Evolutionary conservation across 2,888 invertebrate species (phyloP), one percentile per base, ranked within the genome.

Genomic region (Torymus tubicola): DNA sequence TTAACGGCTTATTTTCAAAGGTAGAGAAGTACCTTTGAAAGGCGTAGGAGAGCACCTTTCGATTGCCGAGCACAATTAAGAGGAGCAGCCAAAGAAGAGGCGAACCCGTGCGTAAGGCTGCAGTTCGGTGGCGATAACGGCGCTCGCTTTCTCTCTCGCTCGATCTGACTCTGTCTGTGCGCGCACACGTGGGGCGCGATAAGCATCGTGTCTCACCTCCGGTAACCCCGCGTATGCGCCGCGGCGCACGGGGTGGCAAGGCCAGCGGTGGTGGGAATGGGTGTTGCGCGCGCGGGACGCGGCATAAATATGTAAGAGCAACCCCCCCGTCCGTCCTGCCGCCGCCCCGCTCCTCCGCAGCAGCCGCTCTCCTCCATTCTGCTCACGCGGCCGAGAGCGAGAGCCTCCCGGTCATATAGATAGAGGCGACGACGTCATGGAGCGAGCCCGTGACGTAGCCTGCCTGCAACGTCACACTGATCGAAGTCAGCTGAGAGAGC

Each of bases 221-320:
- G 11, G 31, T 31, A 3, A 31, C 31, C 31, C 31, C 31, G 31
- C 31, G 31, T 3, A 31, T 3, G 31, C 31, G 31, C 5, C 8
- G 31, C 31, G 8, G 31, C 2, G 24, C 24, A 3, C 81, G 68
- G 18, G 31, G 21, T 12, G 69, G 21, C 24, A n/a, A 42, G 57
- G 58, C 16, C 61, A n/a, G 31, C 31, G 31, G 31, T 2, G 31
- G 31, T 12, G 52, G 82, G 85, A 85, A 86, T 85, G 86, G 85
- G 87, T 87, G 88, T 87, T 87, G 88, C 88, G 87, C 87, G 87
- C 87, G 87, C 65, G 86, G 87, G 87, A 90, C 90, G 89, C 87
- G 90, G 87, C 89, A 90, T 90, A 90, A 90, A 90, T 90, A 90
- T 90, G 90, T 90, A 90, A 90, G 90, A 89, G 89, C 88, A 31